Base-by-base conservation (phyloP, 1,140 invertebrate genomes). In the Rhagoletis pomonella region DNA sequence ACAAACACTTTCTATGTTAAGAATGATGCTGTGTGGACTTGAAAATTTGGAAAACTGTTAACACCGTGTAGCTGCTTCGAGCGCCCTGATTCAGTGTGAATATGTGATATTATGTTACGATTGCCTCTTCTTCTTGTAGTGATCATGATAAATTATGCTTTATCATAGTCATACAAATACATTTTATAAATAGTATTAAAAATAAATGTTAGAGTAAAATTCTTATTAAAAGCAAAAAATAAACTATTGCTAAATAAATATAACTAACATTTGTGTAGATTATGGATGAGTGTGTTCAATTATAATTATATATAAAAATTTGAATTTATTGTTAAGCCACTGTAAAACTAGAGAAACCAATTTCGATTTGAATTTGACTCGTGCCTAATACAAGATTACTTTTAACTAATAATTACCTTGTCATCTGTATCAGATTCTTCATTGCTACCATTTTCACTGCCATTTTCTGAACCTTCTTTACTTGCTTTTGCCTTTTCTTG, bases 351-450 rank as follows among this genome's bases (percentile, higher is more conserved):
- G 59, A 86, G 85, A 86, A 86, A 86, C 59, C 62, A 86, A 60
- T 86, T 86, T 86, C 58, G 62, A 86, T 65, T 62, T 62, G 85
- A 47, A 86, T 50, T 2, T 55, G 47, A 81, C 17, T 81, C 73
- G 42, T 81, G 12, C 69, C 65, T 87, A 62, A 69, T 55, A 39
- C 67, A 86, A 42, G 59, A 69, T 29, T 87, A 86, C 58, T 86
- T 89, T 88, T 90, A 90, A 89, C 85, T 89, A 87, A 93, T 92
- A 92, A 96, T 95, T 95, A 97, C 97, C 96, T 97, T 97, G 90
- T 98, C 97, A 93, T 98, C 97, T 90, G 96, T 96, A 90, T 98
- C 97, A 81, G 96, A 97, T 90, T 98, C 97, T 89, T 97, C 97
- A 90, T 97, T 97, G 60, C 97, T 97, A 55, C 96, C 96, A 86